These are phyloP conservation scores for Orthosia incerta DNA, from an alignment of 2,888 invertebrate species.

Conservation along the genomic window DNA sequence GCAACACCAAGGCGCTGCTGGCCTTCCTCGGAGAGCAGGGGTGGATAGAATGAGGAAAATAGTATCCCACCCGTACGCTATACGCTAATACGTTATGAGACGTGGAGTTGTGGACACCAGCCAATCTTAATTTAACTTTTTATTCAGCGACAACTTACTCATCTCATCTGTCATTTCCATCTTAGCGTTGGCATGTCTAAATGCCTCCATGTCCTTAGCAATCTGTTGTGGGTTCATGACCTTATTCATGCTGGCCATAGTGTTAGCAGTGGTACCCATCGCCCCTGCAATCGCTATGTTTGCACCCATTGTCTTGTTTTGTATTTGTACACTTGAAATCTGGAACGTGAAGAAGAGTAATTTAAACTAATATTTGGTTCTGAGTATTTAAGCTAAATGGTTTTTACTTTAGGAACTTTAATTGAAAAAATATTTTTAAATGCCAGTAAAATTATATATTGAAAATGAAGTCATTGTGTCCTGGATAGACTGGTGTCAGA, in stretches of 20 bases:
- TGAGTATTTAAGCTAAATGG: too few relatives aligned
- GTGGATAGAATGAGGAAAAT: too few relatives aligned
- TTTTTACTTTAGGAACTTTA: too few relatives aligned
- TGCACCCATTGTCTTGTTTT: constrained; percentile 97
- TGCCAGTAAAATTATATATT: background rate
- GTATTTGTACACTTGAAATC: constrained; percentile 94
- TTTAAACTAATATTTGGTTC: background rate
- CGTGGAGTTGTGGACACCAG: too few relatives aligned
- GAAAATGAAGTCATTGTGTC: background rate
- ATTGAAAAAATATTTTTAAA: background rate
- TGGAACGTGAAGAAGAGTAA: constrained; percentile 58
- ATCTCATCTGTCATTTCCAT: constrained; percentile 99
- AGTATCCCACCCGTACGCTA: too few relatives aligned
- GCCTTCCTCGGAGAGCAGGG: too few relatives aligned
- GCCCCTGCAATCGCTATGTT: constrained; percentile 96
- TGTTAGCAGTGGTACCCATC: constrained; percentile 96
- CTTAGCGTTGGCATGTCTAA: constrained; percentile 95
- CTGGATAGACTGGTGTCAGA: too few relatives aligned
- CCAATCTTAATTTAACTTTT: background rate
- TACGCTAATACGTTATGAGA: too few relatives aligned
- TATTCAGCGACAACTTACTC: constrained; percentile 91
- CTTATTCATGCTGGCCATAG: constrained; percentile 97
- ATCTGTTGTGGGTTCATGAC: constrained; percentile 96
- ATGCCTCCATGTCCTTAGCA: constrained; percentile 95
- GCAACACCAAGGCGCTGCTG: too few relatives aligned